A percentile compares a stretch with the other conserved stretches of the same genome.
Evolutionary conservation across 1,140 invertebrate species (phyloP).

Genomic region (Forficula auricularia): DNA sequence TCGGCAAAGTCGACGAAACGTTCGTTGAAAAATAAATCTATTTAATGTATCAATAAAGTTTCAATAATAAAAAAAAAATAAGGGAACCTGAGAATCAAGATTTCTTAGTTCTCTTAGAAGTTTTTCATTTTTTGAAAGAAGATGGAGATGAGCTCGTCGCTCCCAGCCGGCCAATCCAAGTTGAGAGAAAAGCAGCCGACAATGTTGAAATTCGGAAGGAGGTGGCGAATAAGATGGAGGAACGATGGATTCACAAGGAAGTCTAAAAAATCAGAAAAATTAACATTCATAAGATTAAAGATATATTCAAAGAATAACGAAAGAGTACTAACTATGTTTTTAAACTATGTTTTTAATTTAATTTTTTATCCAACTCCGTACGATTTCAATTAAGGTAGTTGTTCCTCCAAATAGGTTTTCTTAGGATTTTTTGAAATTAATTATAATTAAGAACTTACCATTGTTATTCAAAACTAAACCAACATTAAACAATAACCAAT

Average conservation of each 20-base stretch:
- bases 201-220: constrained; percentile 58
- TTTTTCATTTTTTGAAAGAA: constrained; percentile 79
- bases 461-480: too few relatives aligned
- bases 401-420: too few relatives aligned
- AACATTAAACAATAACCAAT: too few relatives aligned
- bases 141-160: constrained; percentile 62
- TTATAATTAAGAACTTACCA: too few relatives aligned
- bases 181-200: constrained; percentile 74
- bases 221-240: constrained; percentile 23
- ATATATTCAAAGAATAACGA: too few relatives aligned
- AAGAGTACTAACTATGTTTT: too few relatives aligned
- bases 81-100: constrained; percentile 62
- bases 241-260: constrained; percentile 21
- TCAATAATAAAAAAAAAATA: too few relatives aligned
- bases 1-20: too few relatives aligned
- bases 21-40: not conserved
- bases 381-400: too few relatives aligned
- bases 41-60: constrained; percentile 2
- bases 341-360: too few relatives aligned
- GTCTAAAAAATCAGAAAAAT: constrained; percentile 13
- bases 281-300: not conserved
- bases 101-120: constrained; percentile 80
- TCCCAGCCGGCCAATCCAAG: constrained; percentile 80
- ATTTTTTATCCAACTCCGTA: too few relatives aligned
- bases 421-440: too few relatives aligned